phyloP scores from a whole-genome alignment of 1,140 invertebrate species.

The Hyphantria cunea region DNA sequence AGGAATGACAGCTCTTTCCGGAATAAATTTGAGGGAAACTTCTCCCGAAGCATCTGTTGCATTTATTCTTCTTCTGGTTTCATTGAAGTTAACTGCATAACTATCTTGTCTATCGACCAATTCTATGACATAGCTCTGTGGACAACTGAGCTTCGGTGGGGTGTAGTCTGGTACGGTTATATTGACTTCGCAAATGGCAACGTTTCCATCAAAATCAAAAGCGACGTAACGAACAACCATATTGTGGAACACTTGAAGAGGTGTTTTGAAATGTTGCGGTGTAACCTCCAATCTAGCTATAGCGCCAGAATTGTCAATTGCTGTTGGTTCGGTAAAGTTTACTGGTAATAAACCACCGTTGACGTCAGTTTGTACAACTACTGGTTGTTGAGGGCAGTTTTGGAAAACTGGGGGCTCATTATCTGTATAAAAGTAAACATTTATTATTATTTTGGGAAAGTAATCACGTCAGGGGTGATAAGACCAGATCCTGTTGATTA shows the following conservation, averaged over 20 bases:
- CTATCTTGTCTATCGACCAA: conserved; percentile 94
- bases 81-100: conserved; percentile 96
- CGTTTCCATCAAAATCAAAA: conserved; percentile 98
- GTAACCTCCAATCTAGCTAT: conserved; percentile 96
- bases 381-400: conserved; percentile 96
- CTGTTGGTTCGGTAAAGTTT: conserved; percentile 95
- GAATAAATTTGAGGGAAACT: conserved; percentile 91
- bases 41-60: conserved; percentile 95
- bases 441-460: background rate
- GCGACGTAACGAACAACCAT: conserved; percentile 97
- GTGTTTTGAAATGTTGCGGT: conserved; percentile 94
- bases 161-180: conserved; percentile 97
- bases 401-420: conserved; percentile 98
- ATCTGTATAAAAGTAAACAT: conserved; percentile 81
- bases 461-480: no score
- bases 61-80: conserved; percentile 92
- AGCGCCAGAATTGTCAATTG: conserved; percentile 96
- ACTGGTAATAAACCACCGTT: conserved; percentile 94
- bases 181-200: conserved; percentile 97
- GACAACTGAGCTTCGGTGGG: conserved; percentile 95
- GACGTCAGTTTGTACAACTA: conserved; percentile 93
- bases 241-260: conserved; percentile 94
- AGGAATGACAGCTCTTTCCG: conserved; percentile 92
- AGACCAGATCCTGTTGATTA: no score
- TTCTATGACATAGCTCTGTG: conserved; percentile 97